These are phyloP conservation scores for Seladonia tumulorum DNA, from an alignment of 2,888 invertebrate species.

Conservation along the genomic window DNA sequence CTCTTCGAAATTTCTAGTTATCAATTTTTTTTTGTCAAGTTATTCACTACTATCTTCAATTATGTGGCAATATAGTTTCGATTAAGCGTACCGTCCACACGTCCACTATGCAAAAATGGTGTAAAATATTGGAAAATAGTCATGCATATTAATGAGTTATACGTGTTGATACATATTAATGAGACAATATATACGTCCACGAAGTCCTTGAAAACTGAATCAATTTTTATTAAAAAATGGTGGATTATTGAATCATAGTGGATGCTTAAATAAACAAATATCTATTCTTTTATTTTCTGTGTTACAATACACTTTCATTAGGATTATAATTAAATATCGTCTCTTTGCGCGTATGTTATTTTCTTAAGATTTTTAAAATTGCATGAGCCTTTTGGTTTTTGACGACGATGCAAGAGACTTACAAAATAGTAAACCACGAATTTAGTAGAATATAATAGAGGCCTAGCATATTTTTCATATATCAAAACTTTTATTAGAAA, in stretches of 20 bases:
- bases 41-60: neutral
- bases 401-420: neutral
- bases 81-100: neutral
- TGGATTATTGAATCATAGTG: neutral
- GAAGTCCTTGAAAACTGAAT: neutral
- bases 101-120: neutral
- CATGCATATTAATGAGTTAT: neutral
- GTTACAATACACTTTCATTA: neutral
- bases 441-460: neutral
- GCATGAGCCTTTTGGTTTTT: neutral
- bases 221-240: neutral
- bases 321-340: neutral
- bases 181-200: neutral
- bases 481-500: neutral
- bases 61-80: neutral
- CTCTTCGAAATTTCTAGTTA: neutral
- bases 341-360: neutral
- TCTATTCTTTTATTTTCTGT: neutral
- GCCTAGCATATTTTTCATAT: too few species aligned
- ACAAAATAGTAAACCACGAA: too few species aligned
- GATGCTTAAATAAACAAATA: neutral
- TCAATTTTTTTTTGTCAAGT: neutral
- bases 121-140: slow-evolving; percentile 7
- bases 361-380: neutral
- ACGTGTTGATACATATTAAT: slow-evolving; percentile 1